A percentile compares a stretch with the other conserved stretches of the same genome.
Evolutionary conservation across 2,888 invertebrate species (phyloP).

Genomic region (Oegoconia quadripuncta): DNA sequence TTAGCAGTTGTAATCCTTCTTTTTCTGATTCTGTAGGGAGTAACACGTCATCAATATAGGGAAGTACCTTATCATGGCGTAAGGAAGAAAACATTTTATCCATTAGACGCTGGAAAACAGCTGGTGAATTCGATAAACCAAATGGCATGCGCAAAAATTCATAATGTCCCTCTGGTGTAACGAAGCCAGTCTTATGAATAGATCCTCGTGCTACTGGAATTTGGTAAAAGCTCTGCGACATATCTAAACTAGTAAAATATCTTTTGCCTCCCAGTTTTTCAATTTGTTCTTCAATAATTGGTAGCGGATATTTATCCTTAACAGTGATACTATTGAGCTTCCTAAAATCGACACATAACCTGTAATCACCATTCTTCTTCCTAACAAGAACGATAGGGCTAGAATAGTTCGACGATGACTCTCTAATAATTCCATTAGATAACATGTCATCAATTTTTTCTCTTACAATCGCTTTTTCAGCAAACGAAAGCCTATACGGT

Average conservation of each 20-base stretch:
- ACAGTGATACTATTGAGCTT: slow-evolving; percentile 2
- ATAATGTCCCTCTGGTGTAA: slow-evolving; percentile 4
- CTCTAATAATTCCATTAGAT: slow-evolving; percentile 1
- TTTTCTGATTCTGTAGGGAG: neutral
- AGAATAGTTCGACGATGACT: slow-evolving; percentile 1
- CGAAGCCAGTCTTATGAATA: slow-evolving; percentile 2
- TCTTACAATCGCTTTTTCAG: slow-evolving; percentile 3
- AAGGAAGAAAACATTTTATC: neutral
- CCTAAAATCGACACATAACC: slow-evolving; percentile 8
- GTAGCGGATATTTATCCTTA: slow-evolving; percentile 9
- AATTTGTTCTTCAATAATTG: slow-evolving; percentile 7
- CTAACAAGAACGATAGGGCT: slow-evolving; percentile 6
- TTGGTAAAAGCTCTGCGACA: slow-evolving; percentile 2
- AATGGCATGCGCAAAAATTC: slow-evolving; percentile 3
- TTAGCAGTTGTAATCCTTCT: neutral
- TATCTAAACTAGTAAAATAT: slow-evolving; percentile 1
- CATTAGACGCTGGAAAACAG: slow-evolving; percentile 1
- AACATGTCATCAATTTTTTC: slow-evolving; percentile 4
- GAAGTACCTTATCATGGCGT: neutral
- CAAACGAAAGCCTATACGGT: slow-evolving; percentile 6
- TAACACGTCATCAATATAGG: slow-evolving; percentile 5
- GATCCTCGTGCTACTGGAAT: neutral
- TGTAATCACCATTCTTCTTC: slow-evolving; percentile 7
- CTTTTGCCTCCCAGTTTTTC: neutral
- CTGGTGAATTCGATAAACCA: slow-evolving; percentile 1